Evolutionary conservation across 2,113 vertebrate species (phyloP).

Genomic region (Ptilorrhoa leucosticta): DNA sequence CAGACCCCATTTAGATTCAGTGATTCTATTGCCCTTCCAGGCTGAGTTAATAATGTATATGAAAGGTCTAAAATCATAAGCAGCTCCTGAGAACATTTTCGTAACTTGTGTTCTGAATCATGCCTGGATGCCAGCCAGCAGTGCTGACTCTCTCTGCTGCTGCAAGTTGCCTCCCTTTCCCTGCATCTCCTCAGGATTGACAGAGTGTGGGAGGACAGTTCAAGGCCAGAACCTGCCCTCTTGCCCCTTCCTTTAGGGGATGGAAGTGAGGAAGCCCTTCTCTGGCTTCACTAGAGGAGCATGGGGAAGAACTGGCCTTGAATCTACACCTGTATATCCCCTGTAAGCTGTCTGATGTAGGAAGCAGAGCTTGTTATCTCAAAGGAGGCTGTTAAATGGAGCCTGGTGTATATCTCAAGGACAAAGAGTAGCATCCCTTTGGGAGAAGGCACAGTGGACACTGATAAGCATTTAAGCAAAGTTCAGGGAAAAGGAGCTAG

Average conservation of each 20-base stretch:
- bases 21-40: neutral
- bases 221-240: neutral
- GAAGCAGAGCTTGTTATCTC: neutral
- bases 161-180: neutral
- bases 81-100: neutral
- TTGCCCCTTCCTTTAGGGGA: neutral
- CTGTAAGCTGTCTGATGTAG: neutral
- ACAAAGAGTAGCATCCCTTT: neutral
- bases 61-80: neutral
- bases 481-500: neutral
- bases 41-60: neutral
- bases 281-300: neutral
- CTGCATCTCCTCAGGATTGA: neutral
- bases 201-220: neutral
- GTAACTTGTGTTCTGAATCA: neutral
- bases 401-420: neutral
- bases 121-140: neutral
- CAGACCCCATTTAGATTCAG: neutral
- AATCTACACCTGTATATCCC: neutral
- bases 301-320: neutral
- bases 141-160: neutral
- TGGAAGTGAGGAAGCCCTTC: neutral
- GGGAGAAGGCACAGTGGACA: neutral
- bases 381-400: neutral
- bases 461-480: neutral